phyloP scores from a whole-genome alignment of 1,140 invertebrate species.

The Drosophila chauvacae region DNA sequence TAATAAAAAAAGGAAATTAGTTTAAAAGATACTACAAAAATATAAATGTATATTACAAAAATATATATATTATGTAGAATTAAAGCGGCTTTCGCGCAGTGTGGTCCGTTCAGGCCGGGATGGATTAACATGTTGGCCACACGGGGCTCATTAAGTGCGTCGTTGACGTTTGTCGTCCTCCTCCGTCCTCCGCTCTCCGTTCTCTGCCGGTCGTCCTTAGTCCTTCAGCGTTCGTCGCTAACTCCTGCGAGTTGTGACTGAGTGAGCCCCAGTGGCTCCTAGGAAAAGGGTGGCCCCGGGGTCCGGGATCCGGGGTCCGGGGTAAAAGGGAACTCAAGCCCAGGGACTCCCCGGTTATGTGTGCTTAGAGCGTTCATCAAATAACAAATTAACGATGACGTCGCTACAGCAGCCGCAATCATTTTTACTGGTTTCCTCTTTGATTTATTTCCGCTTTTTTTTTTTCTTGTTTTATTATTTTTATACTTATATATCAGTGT shows the following conservation, averaged over 20 bases:
- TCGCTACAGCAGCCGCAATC: conserved; percentile 53
- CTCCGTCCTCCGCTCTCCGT: neutral
- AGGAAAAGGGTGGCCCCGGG: neutral
- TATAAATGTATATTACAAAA: neutral
- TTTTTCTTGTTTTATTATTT: conserved; percentile 1
- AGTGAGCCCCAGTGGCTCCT: conserved; percentile 51
- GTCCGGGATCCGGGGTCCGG: too few relatives aligned
- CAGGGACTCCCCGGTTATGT: conserved; percentile 37
- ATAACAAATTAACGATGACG: conserved; percentile 69
- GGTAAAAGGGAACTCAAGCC: conserved; percentile 3
- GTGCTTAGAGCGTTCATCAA: conserved; percentile 67
- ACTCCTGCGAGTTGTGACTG: conserved; percentile 60
- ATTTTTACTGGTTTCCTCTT: conserved; percentile 53
- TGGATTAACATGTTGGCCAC: conserved; percentile 79
- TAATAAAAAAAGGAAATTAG: neutral
- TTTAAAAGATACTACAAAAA: neutral
- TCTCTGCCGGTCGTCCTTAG: conserved; percentile 24
- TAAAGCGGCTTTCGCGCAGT: neutral
- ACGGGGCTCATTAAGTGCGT: conserved; percentile 77
- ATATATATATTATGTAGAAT: neutral
- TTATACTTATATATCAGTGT: neutral
- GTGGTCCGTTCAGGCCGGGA: conserved; percentile 37
- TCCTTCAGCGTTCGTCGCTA: conserved; percentile 13
- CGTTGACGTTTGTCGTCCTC: conserved; percentile 55
- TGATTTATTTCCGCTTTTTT: conserved; percentile 30